A percentile compares a stretch with the other conserved stretches of the same genome.
Evolutionary conservation across 2,888 invertebrate genomes (phyloP).

Genomic region (Hirtodrosophila duncani): DNA sequence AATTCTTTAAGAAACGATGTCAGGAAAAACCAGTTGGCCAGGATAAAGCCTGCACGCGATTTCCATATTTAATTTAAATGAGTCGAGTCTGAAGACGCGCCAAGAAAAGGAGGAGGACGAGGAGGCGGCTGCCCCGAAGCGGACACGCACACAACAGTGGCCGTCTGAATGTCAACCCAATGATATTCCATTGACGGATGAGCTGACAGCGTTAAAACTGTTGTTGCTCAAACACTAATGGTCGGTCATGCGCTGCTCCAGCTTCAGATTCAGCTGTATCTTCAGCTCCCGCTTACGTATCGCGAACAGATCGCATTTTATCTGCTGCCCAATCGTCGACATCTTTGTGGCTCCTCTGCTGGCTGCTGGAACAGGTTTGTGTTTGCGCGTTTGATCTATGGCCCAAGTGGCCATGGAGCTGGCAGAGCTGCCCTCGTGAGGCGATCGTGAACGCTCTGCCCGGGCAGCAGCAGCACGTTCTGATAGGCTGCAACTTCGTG

Average conservation of each 20-base stretch:
- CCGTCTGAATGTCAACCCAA: conserved; percentile 74
- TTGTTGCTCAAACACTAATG: conserved; percentile 74
- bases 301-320: conserved; percentile 69
- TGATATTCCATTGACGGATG: conserved; percentile 78
- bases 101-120: conserved; percentile 16
- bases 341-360: conserved; percentile 4
- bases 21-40: conserved; percentile 56
- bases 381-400: conserved; percentile 64
- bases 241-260: conserved; percentile 58
- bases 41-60: conserved; percentile 73
- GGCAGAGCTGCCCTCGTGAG: too few relatives aligned
- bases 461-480: too few relatives aligned
- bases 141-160: conserved; percentile 42
- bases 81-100: conserved; percentile 35
- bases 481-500: too few relatives aligned
- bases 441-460: too few relatives aligned
- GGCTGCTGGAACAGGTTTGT: conserved; percentile 58
- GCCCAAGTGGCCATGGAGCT: conserved; percentile 45
- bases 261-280: conserved; percentile 8
- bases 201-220: conserved; percentile 78
- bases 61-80: conserved; percentile 76
- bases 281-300: conserved; percentile 29
- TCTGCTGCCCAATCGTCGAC: conserved; percentile 50
- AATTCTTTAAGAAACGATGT: conserved; percentile 46
- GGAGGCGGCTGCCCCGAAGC: too few relatives aligned